phyloP scores from a whole-genome alignment of 1,140 invertebrate genomes.

The Drosophila athabasca region DNA sequence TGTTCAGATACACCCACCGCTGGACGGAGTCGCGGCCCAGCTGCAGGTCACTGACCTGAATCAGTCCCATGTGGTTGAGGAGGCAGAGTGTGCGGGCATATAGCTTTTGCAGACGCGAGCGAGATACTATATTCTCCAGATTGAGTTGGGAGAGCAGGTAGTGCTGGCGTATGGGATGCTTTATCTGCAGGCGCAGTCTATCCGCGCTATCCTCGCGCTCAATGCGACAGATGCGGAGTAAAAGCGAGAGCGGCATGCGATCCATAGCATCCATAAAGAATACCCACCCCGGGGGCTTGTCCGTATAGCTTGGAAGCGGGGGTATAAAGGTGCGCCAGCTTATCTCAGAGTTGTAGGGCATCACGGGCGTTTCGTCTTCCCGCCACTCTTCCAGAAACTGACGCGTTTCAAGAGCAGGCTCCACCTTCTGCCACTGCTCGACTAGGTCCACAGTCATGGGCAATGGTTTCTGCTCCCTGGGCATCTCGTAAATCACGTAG shows the following conservation, averaged over 20 bases:
- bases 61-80: conserved; percentile 88
- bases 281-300: conserved; percentile 89
- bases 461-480: conserved; percentile 72
- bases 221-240: conserved; percentile 88
- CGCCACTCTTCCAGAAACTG: conserved; percentile 83
- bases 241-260: conserved; percentile 89
- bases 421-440: conserved; percentile 81
- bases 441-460: conserved; percentile 81
- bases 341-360: conserved; percentile 84
- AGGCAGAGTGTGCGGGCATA: conserved; percentile 86
- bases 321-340: conserved; percentile 91
- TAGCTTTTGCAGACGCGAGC: conserved; percentile 86
- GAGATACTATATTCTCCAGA: conserved; percentile 45
- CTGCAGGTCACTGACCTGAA: conserved; percentile 85
- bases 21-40: conserved; percentile 88
- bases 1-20: conserved; percentile 89
- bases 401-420: conserved; percentile 56
- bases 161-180: conserved; percentile 88
- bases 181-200: conserved; percentile 85
- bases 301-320: conserved; percentile 87
- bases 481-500: conserved; percentile 88
- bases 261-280: conserved; percentile 89
- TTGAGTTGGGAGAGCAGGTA: conserved; percentile 85
- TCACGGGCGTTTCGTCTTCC: conserved; percentile 73
- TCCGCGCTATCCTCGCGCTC: conserved; percentile 85